Base-by-base conservation (phyloP, 2,797 vertebrate species). In the Kryptopterus vitreolus region DNA sequence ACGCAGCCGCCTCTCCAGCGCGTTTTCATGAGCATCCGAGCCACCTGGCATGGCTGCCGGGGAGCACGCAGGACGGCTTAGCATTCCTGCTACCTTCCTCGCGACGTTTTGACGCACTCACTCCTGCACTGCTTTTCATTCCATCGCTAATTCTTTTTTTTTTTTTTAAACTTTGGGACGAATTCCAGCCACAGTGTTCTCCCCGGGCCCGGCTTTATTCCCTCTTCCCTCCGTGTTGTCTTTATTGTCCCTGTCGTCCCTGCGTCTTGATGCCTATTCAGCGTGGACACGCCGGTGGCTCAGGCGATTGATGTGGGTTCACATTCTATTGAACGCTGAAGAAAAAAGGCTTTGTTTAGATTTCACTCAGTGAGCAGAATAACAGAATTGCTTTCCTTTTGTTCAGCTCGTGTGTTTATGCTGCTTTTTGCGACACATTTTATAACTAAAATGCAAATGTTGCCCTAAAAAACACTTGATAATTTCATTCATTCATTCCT, bases 221-320 rank as follows among this genome's bases (percentile, higher is more conserved):
- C 35, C 18, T n/a, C 18, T 38, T 61, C 38, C 11, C 31, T 72
- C 35, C 35, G 8, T 46, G 18, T 31, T 65, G 52, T 63, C 74
- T 65, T 75, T 65, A 65, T 80, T 55, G 58, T 70, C 76, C 38
- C 48, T 46, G 58, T 46, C 79, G 68, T 80, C 80, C 81, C 80
- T 87, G 87, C 22, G 83, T 87, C 89, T 89, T 86, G 81, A 88
- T 89, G 88, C 62, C 80, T 83, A 81, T 78, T 62, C 85, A 76
- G 83, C 79, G 12, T 70, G 76, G 72, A 29, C 81, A 80, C 84
- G 83, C 82, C 72, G 1, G 70, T 73, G 63, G 79, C 84, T 86
- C 82, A 84, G 74, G 24, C 84, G 69, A 68, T 35, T 16, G 58
- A 62, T 31, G 10, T 22, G 24, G 57, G 24, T 31, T 76, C 16